These are phyloP conservation scores for Drosophila pruinosa DNA, from an alignment of 1,140 invertebrate species.

Conservation along the genomic window DNA sequence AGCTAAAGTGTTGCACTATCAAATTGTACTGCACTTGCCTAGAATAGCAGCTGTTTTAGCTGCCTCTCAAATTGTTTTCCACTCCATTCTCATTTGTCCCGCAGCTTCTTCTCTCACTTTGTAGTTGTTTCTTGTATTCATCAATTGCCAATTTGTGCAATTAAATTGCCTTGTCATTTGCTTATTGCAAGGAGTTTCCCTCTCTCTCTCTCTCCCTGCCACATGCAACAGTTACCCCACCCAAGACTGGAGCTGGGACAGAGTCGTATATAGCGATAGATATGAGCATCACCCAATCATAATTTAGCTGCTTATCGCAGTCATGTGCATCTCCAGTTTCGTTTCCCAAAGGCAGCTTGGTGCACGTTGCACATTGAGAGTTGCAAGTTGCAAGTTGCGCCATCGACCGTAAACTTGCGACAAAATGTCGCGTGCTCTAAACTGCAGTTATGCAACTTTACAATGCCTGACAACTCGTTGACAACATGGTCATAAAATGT, in stretches of 20 bases:
- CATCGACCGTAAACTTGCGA: conserved; percentile 74
- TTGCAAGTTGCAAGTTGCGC: conserved; percentile 4
- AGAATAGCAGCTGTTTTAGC: background rate
- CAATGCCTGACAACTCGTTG: conserved; percentile 72
- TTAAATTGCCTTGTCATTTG: background rate
- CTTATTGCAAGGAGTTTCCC: background rate
- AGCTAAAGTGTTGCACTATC: too few species aligned
- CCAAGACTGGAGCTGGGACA: background rate
- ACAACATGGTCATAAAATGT: conserved; percentile 59
- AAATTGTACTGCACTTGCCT: too few species aligned
- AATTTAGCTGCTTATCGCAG: conserved; percentile 70
- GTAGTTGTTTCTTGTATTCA: background rate
- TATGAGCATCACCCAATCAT: conserved; percentile 69
- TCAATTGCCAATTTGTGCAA: conserved; percentile 18
- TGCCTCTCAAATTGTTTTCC: background rate
- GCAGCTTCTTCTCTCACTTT: background rate
- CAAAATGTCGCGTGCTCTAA: conserved; percentile 80
- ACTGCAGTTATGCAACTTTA: conserved; percentile 80
- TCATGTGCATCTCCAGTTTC: conserved; percentile 66
- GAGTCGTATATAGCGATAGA: conserved; percentile 25
- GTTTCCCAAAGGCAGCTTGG: conserved; percentile 17
- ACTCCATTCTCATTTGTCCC: background rate
- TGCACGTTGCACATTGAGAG: background rate
- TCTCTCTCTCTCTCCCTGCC: background rate
- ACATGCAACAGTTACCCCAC: background rate